These are phyloP conservation scores for Erynnis tages DNA, from an alignment of 2,888 invertebrate genomes.

Conservation along the genomic window DNA sequence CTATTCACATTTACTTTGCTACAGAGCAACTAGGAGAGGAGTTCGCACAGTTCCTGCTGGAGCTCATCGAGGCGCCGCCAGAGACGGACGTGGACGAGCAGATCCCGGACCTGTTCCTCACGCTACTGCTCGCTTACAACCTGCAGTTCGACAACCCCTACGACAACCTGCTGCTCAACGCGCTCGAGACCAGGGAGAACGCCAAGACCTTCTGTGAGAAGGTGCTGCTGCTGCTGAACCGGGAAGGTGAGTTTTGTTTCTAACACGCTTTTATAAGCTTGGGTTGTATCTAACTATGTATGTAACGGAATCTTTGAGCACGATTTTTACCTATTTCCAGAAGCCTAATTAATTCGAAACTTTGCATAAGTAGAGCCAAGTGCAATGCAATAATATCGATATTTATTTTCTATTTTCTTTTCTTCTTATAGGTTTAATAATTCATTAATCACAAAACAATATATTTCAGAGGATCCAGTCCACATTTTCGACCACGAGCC, in stretches of 20 bases:
- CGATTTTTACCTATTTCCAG: too few species aligned
- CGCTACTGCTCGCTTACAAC: conserved; percentile 93
- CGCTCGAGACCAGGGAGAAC: conserved; percentile 84
- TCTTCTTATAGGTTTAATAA: too few species aligned
- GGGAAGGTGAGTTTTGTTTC: conserved; percentile 86
- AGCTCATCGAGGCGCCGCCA: conserved; percentile 90
- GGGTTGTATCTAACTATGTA: too few species aligned
- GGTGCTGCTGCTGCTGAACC: conserved; percentile 90
- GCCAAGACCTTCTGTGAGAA: conserved; percentile 96
- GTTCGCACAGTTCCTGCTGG: conserved; percentile 90
- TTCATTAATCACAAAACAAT: too few species aligned
- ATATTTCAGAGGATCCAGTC: conserved; percentile 89
- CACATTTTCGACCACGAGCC: conserved; percentile 92
- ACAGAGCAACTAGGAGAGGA: conserved; percentile 91
- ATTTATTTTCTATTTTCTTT: too few species aligned
- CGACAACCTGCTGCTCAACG: conserved; percentile 87
- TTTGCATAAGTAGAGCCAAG: too few species aligned
- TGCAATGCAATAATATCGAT: too few species aligned
- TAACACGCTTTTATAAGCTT: not conserved
- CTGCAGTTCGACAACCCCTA: conserved; percentile 87
- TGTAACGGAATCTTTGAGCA: too few species aligned
- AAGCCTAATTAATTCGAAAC: too few species aligned
- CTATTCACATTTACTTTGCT: conserved; percentile 37
- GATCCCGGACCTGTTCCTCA: conserved; percentile 91
- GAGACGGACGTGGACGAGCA: conserved; percentile 91